Percentiles rank a stretch among this genome's conserved stretches.
Conservation (phyloP, 2,113 vertebrate genomes). For the Orycteropus afer region DNA sequence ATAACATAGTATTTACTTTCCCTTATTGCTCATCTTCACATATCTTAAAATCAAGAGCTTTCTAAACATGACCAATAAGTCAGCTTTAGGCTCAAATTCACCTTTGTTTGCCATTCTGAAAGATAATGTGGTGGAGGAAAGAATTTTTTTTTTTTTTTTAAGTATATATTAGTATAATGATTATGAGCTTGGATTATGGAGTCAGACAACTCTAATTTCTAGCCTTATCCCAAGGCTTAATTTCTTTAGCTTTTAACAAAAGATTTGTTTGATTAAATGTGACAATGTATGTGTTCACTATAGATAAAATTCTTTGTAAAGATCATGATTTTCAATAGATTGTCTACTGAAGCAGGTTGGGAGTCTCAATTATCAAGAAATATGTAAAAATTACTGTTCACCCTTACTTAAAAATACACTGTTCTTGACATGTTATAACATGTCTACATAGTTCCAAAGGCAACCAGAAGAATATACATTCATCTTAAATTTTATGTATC, state of each 20-base stretch:
- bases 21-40: neutral
- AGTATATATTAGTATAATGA: neutral
- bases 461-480: neutral
- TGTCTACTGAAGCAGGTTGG: neutral
- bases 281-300: too few species aligned
- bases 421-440: neutral
- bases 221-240: neutral
- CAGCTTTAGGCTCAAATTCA: neutral
- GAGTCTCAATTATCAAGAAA: neutral
- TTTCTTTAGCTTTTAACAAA: too few species aligned
- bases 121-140: neutral
- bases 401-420: neutral
- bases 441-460: neutral
- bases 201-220: neutral
- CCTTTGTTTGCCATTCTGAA: neutral
- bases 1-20: neutral
- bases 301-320: neutral
- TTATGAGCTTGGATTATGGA: neutral
- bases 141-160: too few species aligned
- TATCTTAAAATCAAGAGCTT: neutral
- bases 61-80: neutral
- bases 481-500: neutral
- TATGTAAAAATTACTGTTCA: neutral
- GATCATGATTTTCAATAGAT: neutral
- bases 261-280: neutral